Conservation (phyloP, 1,140 invertebrate genomes). For the Anastatus disparis region DNA sequence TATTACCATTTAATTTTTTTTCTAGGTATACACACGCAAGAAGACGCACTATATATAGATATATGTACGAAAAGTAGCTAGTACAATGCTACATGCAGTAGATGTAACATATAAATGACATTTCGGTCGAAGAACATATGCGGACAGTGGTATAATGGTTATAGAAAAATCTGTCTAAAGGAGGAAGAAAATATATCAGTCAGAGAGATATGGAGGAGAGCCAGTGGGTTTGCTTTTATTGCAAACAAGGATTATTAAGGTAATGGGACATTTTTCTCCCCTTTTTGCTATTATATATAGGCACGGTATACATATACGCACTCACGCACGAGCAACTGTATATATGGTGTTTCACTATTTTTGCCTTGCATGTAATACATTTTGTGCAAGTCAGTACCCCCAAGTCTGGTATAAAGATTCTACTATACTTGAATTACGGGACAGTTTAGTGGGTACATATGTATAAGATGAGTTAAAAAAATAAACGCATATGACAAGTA, state of each 20-base stretch:
- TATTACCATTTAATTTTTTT: neutral
- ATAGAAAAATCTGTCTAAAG: too few species aligned
- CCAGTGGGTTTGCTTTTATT: slow-evolving; percentile 65
- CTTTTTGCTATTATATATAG: slow-evolving; percentile 43
- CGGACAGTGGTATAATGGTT: too few species aligned
- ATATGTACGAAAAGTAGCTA: too few species aligned
- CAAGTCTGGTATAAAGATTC: too few species aligned
- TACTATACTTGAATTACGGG: neutral
- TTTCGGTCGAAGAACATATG: slow-evolving; percentile 66
- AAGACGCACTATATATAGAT: too few species aligned
- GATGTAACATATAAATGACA: slow-evolving; percentile 64
- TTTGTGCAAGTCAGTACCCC: too few species aligned
- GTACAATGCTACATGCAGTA: too few species aligned
- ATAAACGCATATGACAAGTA: too few species aligned
- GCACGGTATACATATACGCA: slow-evolving; percentile 1
- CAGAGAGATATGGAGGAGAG: slow-evolving; percentile 43
- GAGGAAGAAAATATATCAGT: too few species aligned
- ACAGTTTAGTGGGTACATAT: neutral
- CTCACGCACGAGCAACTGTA: neutral
- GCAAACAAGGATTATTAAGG: slow-evolving; percentile 67
- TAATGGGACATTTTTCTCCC: slow-evolving; percentile 64
- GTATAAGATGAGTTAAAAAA: too few species aligned
- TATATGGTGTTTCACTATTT: too few species aligned
- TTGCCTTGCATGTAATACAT: too few species aligned
- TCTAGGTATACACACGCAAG: slow-evolving; percentile 38